Base-by-base conservation (phyloP, 1,140 invertebrate species). In the Zaprionus vittiger region DNA sequence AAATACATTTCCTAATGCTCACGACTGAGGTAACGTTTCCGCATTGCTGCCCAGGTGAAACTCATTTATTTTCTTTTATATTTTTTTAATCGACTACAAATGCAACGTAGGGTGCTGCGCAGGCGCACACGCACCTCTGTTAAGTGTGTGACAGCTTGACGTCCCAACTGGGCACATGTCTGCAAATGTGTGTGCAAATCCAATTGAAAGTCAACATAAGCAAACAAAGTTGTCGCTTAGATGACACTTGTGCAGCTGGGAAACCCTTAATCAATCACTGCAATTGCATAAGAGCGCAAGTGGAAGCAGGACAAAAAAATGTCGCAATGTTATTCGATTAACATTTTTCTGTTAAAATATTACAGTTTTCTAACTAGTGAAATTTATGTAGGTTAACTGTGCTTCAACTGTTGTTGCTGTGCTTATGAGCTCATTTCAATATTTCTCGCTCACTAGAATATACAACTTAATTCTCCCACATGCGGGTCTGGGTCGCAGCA, bases 21-120 rank as follows among this genome's bases (percentile, higher is more conserved):
- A 41, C 38, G 15, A 37, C 26, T 60, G 28, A 41, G 24, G 17
- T 64, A 38, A 59, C 26, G 12, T 64, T 77, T 77, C 75, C 75
- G 75, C 75, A 77, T 77, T 77, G 74, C 57, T 31, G 28, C 56
- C 9, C 62, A 63, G 75, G 70, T 77, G 63, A 77, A 77, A 61
- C 55, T 73, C 37, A 28, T 55, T 55, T 26, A 7, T 5, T 55
- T 24, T n/a, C 26, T 56, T 56, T 26, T 20, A 20, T 28, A 47
- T 67, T 72, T 54, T 59, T 63, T 54, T 26, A 47, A 57, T 63
- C 55, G 61, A 65, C 61, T 65, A 63, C 44, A 71, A 72, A 59
- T 72, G 73, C 73, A 72, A 55, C 54, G 60, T 31, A 62, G 72
- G 68, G 55, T 34, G 38, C 73, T 70, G 73, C 73, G 67, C 73